These are phyloP conservation scores for Columba livia DNA, from an alignment of 2,113 vertebrate genomes.

Conservation along the genomic window DNA sequence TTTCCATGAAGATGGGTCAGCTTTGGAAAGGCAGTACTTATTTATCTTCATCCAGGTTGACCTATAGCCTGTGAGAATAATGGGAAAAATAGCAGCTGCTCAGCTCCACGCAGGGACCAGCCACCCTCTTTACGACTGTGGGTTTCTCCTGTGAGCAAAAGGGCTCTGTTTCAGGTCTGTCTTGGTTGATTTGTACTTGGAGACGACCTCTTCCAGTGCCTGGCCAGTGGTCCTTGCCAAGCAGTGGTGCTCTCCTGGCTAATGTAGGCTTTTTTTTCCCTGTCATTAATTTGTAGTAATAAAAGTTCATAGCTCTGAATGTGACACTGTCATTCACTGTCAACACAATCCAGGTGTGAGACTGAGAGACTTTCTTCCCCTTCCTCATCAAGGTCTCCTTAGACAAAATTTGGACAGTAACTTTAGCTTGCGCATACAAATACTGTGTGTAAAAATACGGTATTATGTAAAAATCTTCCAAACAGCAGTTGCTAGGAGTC, in stretches of 20 bases:
- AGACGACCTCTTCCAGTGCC: accelerated
- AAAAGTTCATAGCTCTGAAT: neutral
- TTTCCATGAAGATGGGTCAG: neutral
- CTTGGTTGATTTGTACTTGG: neutral
- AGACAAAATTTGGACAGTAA: neutral
- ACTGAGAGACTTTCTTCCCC: neutral
- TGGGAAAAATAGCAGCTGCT: neutral
- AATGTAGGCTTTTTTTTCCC: neutral
- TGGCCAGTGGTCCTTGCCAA: neutral
- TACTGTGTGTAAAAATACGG: neutral
- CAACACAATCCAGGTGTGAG: neutral
- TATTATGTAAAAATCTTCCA: neutral
- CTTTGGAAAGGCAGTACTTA: neutral
- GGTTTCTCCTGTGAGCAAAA: neutral
- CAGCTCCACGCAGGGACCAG: neutral
- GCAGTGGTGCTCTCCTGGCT: neutral
- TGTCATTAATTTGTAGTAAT: neutral
- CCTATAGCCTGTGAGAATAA: neutral
- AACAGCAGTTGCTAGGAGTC: neutral
- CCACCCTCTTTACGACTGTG: neutral
- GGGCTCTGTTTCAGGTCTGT: neutral
- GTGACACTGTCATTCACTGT: neutral
- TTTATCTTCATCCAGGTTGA: neutral
- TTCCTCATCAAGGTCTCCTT: neutral
- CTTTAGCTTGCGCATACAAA: neutral